Conservation (phyloP, 2,113 vertebrate genomes). For the Brevimyrus niger region DNA sequence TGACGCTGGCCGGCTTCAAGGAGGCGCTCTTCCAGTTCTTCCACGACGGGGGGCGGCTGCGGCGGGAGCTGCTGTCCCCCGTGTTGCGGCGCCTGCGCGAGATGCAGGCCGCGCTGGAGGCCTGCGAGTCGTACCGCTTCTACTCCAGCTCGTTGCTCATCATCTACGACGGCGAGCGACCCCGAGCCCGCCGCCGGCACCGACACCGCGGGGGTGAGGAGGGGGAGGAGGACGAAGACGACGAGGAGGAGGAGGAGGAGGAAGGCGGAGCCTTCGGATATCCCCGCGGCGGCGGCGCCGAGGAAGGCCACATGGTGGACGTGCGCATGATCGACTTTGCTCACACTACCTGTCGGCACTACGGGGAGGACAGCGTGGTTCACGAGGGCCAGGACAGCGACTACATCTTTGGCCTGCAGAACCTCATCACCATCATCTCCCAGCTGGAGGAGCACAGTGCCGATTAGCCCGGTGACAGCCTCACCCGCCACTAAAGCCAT, state of each 20-base stretch:
- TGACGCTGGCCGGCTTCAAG: constrained; percentile 89
- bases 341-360: constrained; percentile 76
- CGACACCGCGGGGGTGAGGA: constrained; percentile 63
- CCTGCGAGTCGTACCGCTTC: constrained; percentile 97
- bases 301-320: constrained; percentile 67
- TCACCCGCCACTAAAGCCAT: constrained; percentile 48
- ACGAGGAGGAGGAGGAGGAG: constrained; percentile 20
- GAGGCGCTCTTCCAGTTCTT: constrained; percentile 97
- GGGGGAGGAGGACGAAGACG: constrained; percentile 67
- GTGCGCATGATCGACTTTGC: constrained; percentile 90
- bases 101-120: constrained; percentile 83
- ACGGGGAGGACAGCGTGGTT: constrained; percentile 73
- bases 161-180: constrained; percentile 73
- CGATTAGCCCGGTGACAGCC: constrained; percentile 50
- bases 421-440: constrained; percentile 75
- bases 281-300: constrained; percentile 33
- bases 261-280: constrained; percentile 40
- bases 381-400: constrained; percentile 74
- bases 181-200: constrained; percentile 46
- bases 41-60: constrained; percentile 79
- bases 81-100: constrained; percentile 87
- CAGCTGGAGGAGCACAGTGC: constrained; percentile 72
- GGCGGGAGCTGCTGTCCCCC: constrained; percentile 81
- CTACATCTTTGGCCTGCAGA: constrained; percentile 78
- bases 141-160: constrained; percentile 86